These are phyloP conservation scores for Bostrychus sinensis DNA, from an alignment of 2,113 vertebrate species.

Conservation along the genomic window DNA sequence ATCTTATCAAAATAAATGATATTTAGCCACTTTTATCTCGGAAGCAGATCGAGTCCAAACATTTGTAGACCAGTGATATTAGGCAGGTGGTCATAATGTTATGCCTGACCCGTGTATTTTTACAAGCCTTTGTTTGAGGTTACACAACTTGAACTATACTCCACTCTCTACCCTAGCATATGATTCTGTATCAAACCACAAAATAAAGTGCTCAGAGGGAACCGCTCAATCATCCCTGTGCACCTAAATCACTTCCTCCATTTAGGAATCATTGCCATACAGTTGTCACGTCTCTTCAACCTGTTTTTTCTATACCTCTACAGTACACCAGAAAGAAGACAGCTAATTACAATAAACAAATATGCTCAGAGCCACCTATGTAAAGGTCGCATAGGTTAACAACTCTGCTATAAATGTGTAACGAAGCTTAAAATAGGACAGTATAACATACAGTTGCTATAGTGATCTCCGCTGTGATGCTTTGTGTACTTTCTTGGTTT, in stretches of 20 bases:
- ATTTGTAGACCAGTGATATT: too few relatives aligned
- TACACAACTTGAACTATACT: constrained; percentile 41
- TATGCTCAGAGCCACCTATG: constrained; percentile 70
- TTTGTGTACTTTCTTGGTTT: constrained; percentile 73
- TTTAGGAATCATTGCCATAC: constrained; percentile 52
- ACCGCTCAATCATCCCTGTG: constrained; percentile 29
- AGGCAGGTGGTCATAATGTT: too few relatives aligned
- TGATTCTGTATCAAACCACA: constrained; percentile 17
- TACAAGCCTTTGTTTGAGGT: background rate
- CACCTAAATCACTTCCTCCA: constrained; percentile 28
- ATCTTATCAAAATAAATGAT: too few relatives aligned
- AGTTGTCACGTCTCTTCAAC: constrained; percentile 63
- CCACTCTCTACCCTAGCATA: constrained; percentile 1
- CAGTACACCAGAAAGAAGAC: constrained; percentile 41
- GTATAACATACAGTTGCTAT: constrained; percentile 79
- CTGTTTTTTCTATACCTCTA: constrained; percentile 39
- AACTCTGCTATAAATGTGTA: constrained; percentile 79
- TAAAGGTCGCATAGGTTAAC: constrained; percentile 78
- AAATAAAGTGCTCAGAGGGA: constrained; percentile 7
- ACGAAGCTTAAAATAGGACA: constrained; percentile 80
- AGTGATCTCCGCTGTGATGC: constrained; percentile 68
- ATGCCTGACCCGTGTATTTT: too few relatives aligned
- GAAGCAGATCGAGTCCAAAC: too few relatives aligned
- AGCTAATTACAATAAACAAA: constrained; percentile 79
- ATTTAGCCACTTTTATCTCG: too few relatives aligned